Base-by-base conservation (phyloP, 2,888 invertebrate species). In the Papilio gigon region DNA sequence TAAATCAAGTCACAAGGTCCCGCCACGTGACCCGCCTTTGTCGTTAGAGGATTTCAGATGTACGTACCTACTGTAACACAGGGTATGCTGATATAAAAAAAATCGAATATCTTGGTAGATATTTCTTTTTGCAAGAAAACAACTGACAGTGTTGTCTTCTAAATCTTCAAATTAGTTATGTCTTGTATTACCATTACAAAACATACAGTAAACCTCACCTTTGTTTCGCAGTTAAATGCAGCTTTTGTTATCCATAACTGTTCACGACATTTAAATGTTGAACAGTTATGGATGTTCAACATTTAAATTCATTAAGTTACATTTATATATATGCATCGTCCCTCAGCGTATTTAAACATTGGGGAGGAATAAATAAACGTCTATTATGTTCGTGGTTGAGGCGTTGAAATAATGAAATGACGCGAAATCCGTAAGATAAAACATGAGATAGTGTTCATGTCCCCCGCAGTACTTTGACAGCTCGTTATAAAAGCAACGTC, bases 381-480 rank as follows among this genome's bases (percentile, higher is more conserved):
- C 20, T 5, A 53, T 50, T 50, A 50, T 63, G 33, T 44, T n/a
- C 17, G 35, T 50, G 27, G 27, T 59, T 33, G 30, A 11, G 22
- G 35, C 12, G 35, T 12, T 20, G 42, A 67, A 67, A 63, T 68
- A 68, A 63, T 68, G 58, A 44, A 35, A 37, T 53, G 40, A 20
- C 30, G 20, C 40, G 37, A 27, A 40, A 67, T 25, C 60, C 25
- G 35, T 56, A 2, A 69, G 69, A 69, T 69, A 35, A 33, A 61
- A 65, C 75, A 74, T 69, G 72, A 77, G 75, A 72, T 74, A 74
- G 77, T 44, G 56, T 59, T 30, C 17, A 76, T 76, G 77, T 78
- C 35, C 22, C 71, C 76, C 80, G 78, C 71, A 72, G 73, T 71
- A 68, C 71, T 71, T 74, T 82, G 84, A 83, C 84, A 83, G 78